Conservation (phyloP, 2,113 vertebrate species). For the Natator depressus region DNA sequence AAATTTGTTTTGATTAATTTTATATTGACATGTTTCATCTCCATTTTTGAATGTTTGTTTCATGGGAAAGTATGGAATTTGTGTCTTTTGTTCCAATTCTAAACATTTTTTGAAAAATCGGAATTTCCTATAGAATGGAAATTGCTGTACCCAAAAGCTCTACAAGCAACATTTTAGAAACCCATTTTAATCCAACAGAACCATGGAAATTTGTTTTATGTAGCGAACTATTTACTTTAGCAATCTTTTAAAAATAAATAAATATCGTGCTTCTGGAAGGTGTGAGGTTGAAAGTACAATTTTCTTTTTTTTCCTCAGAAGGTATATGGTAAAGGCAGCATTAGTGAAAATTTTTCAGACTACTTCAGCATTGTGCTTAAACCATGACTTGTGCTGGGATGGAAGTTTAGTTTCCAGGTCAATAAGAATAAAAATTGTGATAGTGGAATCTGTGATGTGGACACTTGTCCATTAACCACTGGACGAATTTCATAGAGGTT, state of each 20-base stretch:
- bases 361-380: background rate
- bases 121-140: no score
- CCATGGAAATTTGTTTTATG: background rate
- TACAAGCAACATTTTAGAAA: background rate
- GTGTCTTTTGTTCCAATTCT: no score
- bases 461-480: no score
- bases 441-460: background rate
- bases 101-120: no score
- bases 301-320: background rate
- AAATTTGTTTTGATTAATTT: no score
- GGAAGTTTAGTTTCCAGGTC: background rate
- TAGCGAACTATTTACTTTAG: background rate
- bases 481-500: background rate
- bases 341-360: background rate
- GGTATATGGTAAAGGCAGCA: background rate
- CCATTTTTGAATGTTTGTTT: no score
- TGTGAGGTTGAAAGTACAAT: background rate
- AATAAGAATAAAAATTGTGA: background rate
- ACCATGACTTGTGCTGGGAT: background rate
- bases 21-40: no score
- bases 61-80: no score
- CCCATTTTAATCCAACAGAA: background rate
- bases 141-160: no score
- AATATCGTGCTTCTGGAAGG: background rate
- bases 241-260: background rate